Evolutionary conservation across 2,888 invertebrate species (phyloP), one percentile per base, ranked within the genome.

Genomic region (Leptura quadrifasciata): DNA sequence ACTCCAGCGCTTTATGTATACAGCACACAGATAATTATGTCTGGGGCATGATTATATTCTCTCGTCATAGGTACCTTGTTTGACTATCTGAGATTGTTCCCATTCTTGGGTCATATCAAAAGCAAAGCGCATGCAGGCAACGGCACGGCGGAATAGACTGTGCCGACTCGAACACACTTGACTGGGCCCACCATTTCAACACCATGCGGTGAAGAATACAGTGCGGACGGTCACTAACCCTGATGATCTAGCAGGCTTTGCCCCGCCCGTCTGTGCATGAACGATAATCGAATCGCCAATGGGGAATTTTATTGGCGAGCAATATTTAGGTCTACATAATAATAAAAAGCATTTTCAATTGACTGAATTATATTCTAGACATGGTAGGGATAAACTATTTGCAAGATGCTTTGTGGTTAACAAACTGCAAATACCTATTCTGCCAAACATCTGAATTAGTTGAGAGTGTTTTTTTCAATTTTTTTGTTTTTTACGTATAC

Each of bases 191-290:
- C 31, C 35, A 69, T 57, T 57, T 69, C 57, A 57, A 69, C 69
- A 57, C 57, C 69, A 24, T 54, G 54, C 27, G 21, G 21, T 57
- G 55, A 55, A 15, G 68, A 69, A 71, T 47, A 61, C 71, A 27
- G 61, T 21, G 61, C 64, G 57, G 64, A 72, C 72, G 72, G 72
- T 72, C 72, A 72, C 72, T 72, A 63, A 72, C 72, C 72, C 72
- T 72, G 31, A 64, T 58, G 57, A 65, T 72, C 63, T 72, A 63
- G 64, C 72, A 57, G 18, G 55, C 65, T 39, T n/a, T 54, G 65
- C 54, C 65, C 18, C 52, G 57, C 57, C 69, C 52, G 69, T 57
- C 52, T 65, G 35, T 57, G 57, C 27, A 20, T 12, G 57, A 20
- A 39, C 68, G 68, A 55, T 61, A 61, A 61, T 55, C 55, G 68